Evolutionary conservation across 2,888 invertebrate species (phyloP), one percentile per base, ranked within the genome.

Genomic region (Tanaodytes sp.): DNA sequence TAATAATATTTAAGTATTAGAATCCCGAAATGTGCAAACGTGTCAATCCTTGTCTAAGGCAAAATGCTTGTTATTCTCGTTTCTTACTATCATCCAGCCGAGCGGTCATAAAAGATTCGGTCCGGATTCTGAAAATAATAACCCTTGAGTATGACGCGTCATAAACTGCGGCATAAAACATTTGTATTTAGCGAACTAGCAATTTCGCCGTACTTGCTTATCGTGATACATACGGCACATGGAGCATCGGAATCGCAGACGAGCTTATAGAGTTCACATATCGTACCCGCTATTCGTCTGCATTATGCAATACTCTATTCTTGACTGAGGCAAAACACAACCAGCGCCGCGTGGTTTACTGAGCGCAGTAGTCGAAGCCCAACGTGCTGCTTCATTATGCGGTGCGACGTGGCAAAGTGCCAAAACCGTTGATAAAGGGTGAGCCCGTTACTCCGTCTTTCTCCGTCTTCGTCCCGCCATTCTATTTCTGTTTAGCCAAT

Each of bases 331-430:
- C 78, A 80, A 80, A 81, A 80, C 79, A 80, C 76, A 75, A 73
- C 73, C 75, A 55, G 72, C 71, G 76, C 77, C 73, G 73, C 75
- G 64, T 62, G 64, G 73, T 68, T 65, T 73, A 71, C 62, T 62
- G 68, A 68, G 68, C 40, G 68, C 65, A 65, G 66, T 77, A 80
- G 79, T 77, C 77, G 76, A 80, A 81, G 79, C 77, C 79, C 76
- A 79, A 76, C 80, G 79, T 77, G 79, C 80, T 78, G 81, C 82
- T 83, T 83, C 80, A 82, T 83, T 82, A 82, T 83, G 79, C 82
- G 81, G 77, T 76, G 77, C 79, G 75, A 77, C 77, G 77, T 81
- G 82, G 82, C 79, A 77, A 78, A 78, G 78, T 82, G 83, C 83
- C 83, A 82, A 73, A 76, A 79, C 76, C 79, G 76, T 79, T 78